Conservation (phyloP, 2,113 vertebrate genomes). For the Semicossyphus pulcher region DNA sequence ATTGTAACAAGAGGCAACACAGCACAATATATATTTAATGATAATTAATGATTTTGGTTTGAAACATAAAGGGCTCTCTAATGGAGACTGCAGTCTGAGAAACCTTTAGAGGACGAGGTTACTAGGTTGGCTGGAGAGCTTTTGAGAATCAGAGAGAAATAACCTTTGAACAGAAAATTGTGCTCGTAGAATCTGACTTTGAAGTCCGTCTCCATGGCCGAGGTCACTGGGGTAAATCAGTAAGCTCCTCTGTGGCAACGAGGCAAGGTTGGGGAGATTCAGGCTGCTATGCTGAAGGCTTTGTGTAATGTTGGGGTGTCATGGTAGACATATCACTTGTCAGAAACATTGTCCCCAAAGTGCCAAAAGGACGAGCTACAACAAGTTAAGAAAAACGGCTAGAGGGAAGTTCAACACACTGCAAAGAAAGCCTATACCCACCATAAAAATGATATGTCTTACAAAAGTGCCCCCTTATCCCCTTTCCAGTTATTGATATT, state of each 20-base stretch:
- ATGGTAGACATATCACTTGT: too few relatives aligned
- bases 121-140: background rate
- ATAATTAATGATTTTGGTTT: slow-evolving; percentile 23
- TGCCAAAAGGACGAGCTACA: too few relatives aligned
- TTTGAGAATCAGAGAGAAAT: background rate
- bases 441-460: background rate
- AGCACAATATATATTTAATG: too few relatives aligned
- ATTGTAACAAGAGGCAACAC: slow-evolving; percentile 20
- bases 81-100: background rate
- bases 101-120: background rate
- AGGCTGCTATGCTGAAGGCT: background rate
- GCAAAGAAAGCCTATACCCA: background rate
- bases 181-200: background rate
- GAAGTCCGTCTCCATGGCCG: background rate
- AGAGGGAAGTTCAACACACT: background rate
- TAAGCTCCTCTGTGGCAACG: background rate
- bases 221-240: background rate
- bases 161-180: background rate
- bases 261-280: background rate
- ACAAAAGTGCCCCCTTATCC: background rate
- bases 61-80: slow-evolving; percentile 5
- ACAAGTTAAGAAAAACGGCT: background rate
- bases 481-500: background rate
- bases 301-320: too few relatives aligned
- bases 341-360: background rate